Evolutionary conservation across 2,888 invertebrate species (phyloP), one percentile per base, ranked within the genome.

Genomic region (Orgyia antiqua): DNA sequence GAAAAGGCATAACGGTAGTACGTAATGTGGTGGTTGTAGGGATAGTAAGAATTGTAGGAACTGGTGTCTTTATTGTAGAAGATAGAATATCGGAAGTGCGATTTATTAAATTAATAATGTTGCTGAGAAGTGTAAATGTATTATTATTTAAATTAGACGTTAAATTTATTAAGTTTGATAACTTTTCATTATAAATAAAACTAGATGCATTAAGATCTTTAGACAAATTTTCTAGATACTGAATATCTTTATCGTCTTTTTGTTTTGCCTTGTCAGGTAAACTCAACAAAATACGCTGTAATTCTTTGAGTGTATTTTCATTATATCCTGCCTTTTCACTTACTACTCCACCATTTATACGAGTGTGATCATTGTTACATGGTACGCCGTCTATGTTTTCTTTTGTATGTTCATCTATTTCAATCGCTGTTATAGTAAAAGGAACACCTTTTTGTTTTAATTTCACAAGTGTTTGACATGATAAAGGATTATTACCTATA

Each of bases 401-500:
- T 13, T 28, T 31, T 11, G 36, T 45, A 10, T 39, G 46, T 31
- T 63, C 58, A 29, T 66, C 50, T 19, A 51, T 17, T 28, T 31
- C 56, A 4, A 61, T 41, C 11, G 73, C 60, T 12, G 70, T 68
- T 18, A 76, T 53, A 18, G 36, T 26, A 42, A 65, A 61, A 1
- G 39, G 13, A n/a, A 33, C 5, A 2, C 13, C 13, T 19, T 18
- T 24, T 32, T 55, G 58, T 23, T 56, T 51, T 0, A 74, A 49
- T 31, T 57, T 64, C 0, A 66, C 54, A 21, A 79, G 38, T 19
- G 53, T 26, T 23, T 62, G 58, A 36, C 79, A 79, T 1, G 76
- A 50, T 26, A 80, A 39, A n/a, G 70, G 76, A 52, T 80, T 80
- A 13, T 60, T 66, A 3, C 79, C 78, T 27, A 80, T 74, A 40